Conservation (phyloP, 1,140 invertebrate genomes). For the Thaumetopoea pityocampa region DNA sequence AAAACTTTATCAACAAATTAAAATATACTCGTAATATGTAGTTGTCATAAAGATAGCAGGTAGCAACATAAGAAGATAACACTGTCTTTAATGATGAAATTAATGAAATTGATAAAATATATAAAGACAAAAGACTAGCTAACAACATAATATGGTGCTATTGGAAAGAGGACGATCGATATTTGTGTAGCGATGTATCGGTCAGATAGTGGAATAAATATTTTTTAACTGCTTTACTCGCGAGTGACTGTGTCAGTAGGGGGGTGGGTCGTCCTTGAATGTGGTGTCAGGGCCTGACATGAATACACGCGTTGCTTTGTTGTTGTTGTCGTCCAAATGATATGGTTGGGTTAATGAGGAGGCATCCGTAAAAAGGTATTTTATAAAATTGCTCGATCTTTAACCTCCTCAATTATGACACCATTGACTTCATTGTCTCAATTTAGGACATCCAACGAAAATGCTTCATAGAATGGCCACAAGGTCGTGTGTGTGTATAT, state of each 20-base stretch:
- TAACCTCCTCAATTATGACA: no score
- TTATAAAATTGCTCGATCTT: no score
- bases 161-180: conserved; percentile 35
- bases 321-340: conserved; percentile 4
- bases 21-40: conserved; percentile 1
- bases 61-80: conserved; percentile 4
- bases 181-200: conserved; percentile 20
- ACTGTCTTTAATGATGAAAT: not conserved
- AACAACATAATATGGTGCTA: no score
- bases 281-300: conserved; percentile 23
- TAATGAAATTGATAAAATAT: no score
- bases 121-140: no score
- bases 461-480: no score
- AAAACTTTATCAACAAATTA: not conserved
- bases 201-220: conserved; percentile 32
- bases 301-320: conserved; percentile 7
- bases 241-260: conserved; percentile 30
- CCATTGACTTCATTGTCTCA: no score
- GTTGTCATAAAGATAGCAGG: conserved; percentile 5
- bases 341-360: conserved; percentile 4
- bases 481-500: no score
- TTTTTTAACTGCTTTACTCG: conserved; percentile 11
- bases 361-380: no score
- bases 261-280: conserved; percentile 28
- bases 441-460: no score